Evolutionary conservation across 1,140 invertebrate genomes (phyloP).

Genomic region (Drosophila mojavensis): DNA sequence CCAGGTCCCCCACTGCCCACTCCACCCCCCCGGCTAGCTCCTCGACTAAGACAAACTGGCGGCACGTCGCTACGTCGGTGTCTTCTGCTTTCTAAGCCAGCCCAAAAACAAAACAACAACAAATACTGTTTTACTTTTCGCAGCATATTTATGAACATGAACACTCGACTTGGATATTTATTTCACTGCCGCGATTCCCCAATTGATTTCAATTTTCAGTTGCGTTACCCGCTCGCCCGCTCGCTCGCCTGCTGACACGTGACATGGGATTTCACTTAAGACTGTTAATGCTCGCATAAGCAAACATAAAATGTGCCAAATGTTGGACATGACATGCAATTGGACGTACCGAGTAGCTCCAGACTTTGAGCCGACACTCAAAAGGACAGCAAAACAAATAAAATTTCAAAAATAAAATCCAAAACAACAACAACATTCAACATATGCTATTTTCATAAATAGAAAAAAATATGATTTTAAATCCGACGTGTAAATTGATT

Average conservation of each 20-base stretch:
- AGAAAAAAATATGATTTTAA: slow-evolving; percentile 30
- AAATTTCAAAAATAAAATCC: slow-evolving; percentile 35
- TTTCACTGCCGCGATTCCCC: slow-evolving; percentile 65
- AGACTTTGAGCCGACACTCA: slow-evolving; percentile 67
- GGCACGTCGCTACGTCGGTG: slow-evolving; percentile 5
- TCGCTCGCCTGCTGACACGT: slow-evolving; percentile 66
- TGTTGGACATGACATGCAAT: slow-evolving; percentile 70
- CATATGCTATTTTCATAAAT: background rate
- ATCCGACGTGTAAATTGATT: slow-evolving; percentile 77
- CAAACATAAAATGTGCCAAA: slow-evolving; percentile 78
- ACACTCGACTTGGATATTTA: slow-evolving; percentile 57
- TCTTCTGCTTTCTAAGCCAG: slow-evolving; percentile 75
- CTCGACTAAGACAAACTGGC: slow-evolving; percentile 1
- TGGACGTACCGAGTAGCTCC: slow-evolving; percentile 54
- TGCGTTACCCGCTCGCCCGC: slow-evolving; percentile 51
- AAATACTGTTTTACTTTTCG: slow-evolving; percentile 43
- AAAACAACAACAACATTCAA: background rate
- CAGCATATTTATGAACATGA: slow-evolving; percentile 54
- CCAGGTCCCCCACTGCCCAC: background rate
- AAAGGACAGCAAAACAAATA: slow-evolving; percentile 68
- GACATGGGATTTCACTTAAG: slow-evolving; percentile 82
- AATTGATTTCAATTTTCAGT: slow-evolving; percentile 67
- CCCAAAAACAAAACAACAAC: slow-evolving; percentile 7
- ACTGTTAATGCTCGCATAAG: slow-evolving; percentile 73
- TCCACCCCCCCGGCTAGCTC: background rate